Conservation (phyloP, 2,797 vertebrate genomes). For the Pipistrellus nathusii region DNA sequence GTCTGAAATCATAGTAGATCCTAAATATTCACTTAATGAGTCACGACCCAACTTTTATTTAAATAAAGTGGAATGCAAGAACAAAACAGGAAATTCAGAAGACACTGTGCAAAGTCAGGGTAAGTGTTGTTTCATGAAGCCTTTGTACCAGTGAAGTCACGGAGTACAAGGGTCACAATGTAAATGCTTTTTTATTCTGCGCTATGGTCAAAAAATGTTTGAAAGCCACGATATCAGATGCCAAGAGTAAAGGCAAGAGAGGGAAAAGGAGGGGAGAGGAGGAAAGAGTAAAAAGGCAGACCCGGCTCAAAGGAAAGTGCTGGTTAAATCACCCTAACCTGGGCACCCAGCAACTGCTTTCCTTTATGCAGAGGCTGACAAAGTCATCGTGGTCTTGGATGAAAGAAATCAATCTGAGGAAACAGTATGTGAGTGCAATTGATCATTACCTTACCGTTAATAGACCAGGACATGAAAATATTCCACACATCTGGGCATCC, state of each 20-base stretch:
- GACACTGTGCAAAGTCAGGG: not conserved
- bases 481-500: not conserved
- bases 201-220: not conserved
- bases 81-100: not conserved
- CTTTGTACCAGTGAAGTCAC: not conserved
- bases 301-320: not conserved
- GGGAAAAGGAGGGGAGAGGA: not conserved
- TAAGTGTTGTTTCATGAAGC: not conserved
- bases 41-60: not conserved
- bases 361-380: not conserved
- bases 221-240: not conserved
- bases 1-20: not conserved
- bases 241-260: not conserved
- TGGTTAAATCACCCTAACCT: not conserved
- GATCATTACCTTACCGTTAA: not conserved
- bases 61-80: not conserved
- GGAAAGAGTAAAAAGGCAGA: no score
- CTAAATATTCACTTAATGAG: not conserved
- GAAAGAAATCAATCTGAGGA: slow-evolving; percentile 45
- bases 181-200: not conserved
- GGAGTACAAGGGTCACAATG: not conserved
- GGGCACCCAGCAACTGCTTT: not conserved
- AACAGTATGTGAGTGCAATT: not conserved
- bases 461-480: not conserved
- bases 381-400: not conserved